Percentiles rank a stretch among this genome's conserved stretches.
Conservation (phyloP, 2,797 vertebrate species). For the Phrynocephalus vlangalii region DNA sequence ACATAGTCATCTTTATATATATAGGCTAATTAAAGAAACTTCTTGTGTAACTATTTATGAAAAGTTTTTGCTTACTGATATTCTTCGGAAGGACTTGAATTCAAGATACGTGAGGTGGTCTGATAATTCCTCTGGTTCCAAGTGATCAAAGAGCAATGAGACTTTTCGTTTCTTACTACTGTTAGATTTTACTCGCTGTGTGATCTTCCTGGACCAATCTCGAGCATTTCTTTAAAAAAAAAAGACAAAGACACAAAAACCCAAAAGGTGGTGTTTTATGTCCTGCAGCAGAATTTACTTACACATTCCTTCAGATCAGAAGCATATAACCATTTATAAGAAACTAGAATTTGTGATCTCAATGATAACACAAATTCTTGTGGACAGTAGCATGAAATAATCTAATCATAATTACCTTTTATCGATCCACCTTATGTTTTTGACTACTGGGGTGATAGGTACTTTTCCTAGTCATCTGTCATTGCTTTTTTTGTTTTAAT, state of each 20-base stretch:
- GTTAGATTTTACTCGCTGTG: slow-evolving; percentile 92
- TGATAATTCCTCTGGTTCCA: slow-evolving; percentile 91
- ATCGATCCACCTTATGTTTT: background rate
- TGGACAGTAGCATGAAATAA: background rate
- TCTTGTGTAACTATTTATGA: background rate
- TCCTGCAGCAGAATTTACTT: slow-evolving; percentile 29
- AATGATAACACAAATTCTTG: background rate
- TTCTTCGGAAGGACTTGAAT: slow-evolving; percentile 94
- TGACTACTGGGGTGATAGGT: background rate
- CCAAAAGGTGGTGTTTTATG: slow-evolving; percentile 35
- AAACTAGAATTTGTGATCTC: background rate
- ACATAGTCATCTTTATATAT: background rate
- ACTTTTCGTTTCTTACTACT: slow-evolving; percentile 95
- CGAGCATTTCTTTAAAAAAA: slow-evolving; percentile 84
- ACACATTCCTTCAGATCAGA: background rate
- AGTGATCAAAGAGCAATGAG: slow-evolving; percentile 92
- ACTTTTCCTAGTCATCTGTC: background rate
- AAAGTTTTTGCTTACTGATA: slow-evolving; percentile 84
- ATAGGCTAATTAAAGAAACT: background rate
- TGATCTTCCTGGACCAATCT: slow-evolving; percentile 96
- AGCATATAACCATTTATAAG: background rate
- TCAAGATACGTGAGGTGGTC: slow-evolving; percentile 94
- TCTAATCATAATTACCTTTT: background rate
- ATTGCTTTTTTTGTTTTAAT: too few relatives aligned
- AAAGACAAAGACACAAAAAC: slow-evolving; percentile 44